Evolutionary conservation across 2,113 vertebrate species (phyloP).

Genomic region (Carassius auratus): DNA sequence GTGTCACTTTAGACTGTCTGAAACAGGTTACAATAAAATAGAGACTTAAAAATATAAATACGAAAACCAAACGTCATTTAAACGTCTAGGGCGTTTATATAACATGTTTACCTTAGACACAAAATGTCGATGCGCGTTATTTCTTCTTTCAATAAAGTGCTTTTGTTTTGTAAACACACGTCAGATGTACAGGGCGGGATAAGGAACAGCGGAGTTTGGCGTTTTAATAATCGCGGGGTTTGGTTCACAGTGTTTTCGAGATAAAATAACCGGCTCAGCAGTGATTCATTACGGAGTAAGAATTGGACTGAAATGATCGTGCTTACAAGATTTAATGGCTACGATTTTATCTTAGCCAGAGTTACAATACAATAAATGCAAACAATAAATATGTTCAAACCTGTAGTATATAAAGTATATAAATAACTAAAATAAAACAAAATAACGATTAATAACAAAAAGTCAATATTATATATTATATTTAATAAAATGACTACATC

Average conservation of each 20-base stretch:
- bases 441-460: no score
- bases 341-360: background rate
- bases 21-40: background rate
- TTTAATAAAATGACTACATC: no score
- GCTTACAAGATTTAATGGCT: background rate
- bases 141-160: background rate
- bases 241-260: background rate
- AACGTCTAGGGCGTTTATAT: background rate
- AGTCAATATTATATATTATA: no score
- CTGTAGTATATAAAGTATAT: background rate
- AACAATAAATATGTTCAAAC: background rate
- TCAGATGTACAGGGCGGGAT: constrained; percentile 15
- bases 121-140: background rate
- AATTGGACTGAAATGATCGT: background rate
- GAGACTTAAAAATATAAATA: background rate
- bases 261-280: background rate
- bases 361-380: background rate
- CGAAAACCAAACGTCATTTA: background rate
- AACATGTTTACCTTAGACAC: background rate
- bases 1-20: background rate
- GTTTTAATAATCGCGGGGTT: background rate
- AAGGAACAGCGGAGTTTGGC: background rate
- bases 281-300: background rate
- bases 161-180: constrained; percentile 42
- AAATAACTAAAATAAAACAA: no score